Percentiles rank a stretch among this genome's conserved stretches.
These are phyloP conservation scores for Pituophis catenifer DNA, from an alignment of 2,113 vertebrate species.

Conservation along the genomic window DNA sequence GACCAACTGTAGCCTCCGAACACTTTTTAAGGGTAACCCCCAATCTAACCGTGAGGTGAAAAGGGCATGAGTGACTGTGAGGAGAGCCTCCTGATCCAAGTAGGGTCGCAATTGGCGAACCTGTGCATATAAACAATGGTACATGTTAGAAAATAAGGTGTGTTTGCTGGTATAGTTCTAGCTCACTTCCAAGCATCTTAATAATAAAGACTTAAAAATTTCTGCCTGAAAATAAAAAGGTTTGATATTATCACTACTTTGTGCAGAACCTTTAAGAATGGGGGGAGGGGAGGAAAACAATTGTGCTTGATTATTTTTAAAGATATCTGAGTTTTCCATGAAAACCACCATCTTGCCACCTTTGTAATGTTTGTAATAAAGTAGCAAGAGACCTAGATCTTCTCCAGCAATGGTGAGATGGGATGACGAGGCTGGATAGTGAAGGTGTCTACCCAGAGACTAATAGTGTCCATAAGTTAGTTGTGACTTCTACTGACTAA, in stretches of 20 bases:
- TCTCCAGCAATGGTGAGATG: neutral
- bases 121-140: no score
- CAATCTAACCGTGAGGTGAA: no score
- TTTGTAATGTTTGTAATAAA: neutral
- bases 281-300: neutral
- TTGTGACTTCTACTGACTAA: neutral
- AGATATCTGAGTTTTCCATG: neutral
- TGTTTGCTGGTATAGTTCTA: neutral
- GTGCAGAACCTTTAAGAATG: neutral
- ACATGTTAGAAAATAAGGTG: neutral
- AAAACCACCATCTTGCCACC: neutral
- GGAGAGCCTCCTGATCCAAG: no score
- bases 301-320: neutral
- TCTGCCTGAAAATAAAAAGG: neutral
- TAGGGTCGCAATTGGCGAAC: no score
- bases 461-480: neutral
- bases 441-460: neutral
- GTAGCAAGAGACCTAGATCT: neutral
- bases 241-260: neutral
- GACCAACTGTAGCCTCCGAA: no score
- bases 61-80: no score
- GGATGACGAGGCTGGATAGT: neutral
- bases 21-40: no score
- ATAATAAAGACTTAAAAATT: neutral
- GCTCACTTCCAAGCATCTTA: neutral